Evolutionary conservation across 2,113 vertebrate genomes (phyloP).

Genomic region (Jaculus jaculus): DNA sequence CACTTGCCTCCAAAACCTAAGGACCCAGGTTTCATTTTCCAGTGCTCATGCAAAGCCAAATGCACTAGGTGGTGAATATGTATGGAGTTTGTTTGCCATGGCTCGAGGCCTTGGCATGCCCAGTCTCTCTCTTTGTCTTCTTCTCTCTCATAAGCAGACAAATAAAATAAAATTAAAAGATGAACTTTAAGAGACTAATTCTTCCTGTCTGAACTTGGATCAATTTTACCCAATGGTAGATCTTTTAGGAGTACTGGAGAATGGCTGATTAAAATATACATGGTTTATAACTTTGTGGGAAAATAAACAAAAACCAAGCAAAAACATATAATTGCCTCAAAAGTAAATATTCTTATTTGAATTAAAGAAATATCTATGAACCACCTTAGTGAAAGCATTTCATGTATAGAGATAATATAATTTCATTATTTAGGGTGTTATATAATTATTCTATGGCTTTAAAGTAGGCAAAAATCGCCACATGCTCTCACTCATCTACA

Average conservation of each 20-base stretch:
- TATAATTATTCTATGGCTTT: neutral
- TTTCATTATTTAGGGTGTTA: neutral
- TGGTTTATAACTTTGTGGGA: neutral
- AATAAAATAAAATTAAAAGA: neutral
- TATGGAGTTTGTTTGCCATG: no score
- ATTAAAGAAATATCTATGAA: neutral
- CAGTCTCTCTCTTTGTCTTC: no score
- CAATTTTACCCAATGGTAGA: neutral
- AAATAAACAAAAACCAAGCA: neutral
- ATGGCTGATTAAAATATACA: neutral
- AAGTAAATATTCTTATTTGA: neutral
- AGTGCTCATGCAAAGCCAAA: no score
- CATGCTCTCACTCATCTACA: no score
- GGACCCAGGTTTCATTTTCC: no score
- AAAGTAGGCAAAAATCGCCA: neutral
- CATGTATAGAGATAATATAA: neutral
- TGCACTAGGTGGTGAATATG: no score
- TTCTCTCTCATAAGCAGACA: no score
- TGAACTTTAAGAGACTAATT: neutral
- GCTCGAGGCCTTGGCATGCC: no score
- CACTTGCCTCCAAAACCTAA: no score
- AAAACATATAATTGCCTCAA: neutral
- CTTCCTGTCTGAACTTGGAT: neutral
- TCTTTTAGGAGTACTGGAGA: neutral
- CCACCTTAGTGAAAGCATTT: neutral